Evolutionary conservation across 2,888 invertebrate species (phyloP), one percentile per base, ranked within the genome.

Genomic region (Exocentrus adspersus): DNA sequence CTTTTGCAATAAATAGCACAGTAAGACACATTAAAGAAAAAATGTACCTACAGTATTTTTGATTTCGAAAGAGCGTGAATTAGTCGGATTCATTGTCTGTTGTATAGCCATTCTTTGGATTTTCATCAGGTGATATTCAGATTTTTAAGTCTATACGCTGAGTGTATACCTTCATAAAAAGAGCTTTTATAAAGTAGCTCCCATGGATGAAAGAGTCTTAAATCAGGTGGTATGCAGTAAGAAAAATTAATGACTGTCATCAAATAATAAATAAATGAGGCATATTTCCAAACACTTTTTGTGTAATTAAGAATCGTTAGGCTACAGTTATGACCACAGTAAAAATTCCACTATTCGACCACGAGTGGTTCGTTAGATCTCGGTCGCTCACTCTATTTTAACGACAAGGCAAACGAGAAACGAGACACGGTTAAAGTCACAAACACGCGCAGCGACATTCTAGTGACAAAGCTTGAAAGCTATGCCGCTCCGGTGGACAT

Each of bases 381-480:
- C 14, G 48, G 20, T 4, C 24, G 14, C 46, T 24, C 46, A 48
- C 28, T 48, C 28, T 28, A 21, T 46, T 24, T 12, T 48, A 16
- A 28, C 28, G 28, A 17, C 48, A 24, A 24, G 24, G 46, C 16
- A 20, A 45, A 24, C 21, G 24, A 24, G 46, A 14, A n/a, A 24
- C 1, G 5, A 14, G 10, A 9, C 24, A n/a, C n/a, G n/a, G n/a
- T n/a, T n/a, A n/a, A n/a, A n/a, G 48, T 28, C 28, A 28, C 28
- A 24, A n/a, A 48, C 24, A 48, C 48, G 28, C 48, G 28, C 28
- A 48, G 10, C 48, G 48, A 48, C 48, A 48, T 48, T 48, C 48
- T 24, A 48, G 48, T 48, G 48, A 48, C 48, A 48, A 48, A 48
- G 9, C 16, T 28, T 14, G 48, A 28, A 28, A 48, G 48, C 19